Conservation (phyloP, 2,113 vertebrate genomes). For the Alethe diademata region DNA sequence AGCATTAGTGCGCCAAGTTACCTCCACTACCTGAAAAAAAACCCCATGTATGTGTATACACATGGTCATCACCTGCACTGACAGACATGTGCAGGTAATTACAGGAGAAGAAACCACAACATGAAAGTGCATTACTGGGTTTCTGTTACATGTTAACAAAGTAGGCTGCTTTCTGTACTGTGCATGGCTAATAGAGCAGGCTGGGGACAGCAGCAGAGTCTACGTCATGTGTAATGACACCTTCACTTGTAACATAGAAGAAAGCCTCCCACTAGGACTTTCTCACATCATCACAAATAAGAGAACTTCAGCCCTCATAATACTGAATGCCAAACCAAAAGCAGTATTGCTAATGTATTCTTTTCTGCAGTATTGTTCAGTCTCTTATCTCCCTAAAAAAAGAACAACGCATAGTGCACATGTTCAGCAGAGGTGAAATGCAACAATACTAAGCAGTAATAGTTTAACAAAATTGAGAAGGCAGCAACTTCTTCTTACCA, state of each 20-base stretch:
- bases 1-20: not conserved
- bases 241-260: not conserved
- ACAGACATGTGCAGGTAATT: not conserved
- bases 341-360: not conserved
- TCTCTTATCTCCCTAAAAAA: not conserved
- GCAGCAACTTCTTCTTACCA: slow-evolving; percentile 79
- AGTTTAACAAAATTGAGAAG: not conserved
- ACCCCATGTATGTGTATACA: rapidly evolving
- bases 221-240: not conserved
- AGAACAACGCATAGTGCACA: not conserved
- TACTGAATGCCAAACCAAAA: not conserved
- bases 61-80: rapidly evolving
- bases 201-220: not conserved
- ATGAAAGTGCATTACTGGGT: not conserved
- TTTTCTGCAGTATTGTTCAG: not conserved
- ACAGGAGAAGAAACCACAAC: not conserved
- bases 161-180: not conserved
- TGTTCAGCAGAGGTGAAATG: not conserved
- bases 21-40: not conserved
- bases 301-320: not conserved
- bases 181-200: not conserved
- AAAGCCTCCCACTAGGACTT: not conserved
- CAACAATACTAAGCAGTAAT: not conserved
- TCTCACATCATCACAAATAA: not conserved
- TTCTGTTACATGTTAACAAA: not conserved